A percentile compares a stretch with the other conserved stretches of the same genome.
phyloP scores from a whole-genome alignment of 2,113 vertebrate genomes.

The Plotosus lineatus region DNA sequence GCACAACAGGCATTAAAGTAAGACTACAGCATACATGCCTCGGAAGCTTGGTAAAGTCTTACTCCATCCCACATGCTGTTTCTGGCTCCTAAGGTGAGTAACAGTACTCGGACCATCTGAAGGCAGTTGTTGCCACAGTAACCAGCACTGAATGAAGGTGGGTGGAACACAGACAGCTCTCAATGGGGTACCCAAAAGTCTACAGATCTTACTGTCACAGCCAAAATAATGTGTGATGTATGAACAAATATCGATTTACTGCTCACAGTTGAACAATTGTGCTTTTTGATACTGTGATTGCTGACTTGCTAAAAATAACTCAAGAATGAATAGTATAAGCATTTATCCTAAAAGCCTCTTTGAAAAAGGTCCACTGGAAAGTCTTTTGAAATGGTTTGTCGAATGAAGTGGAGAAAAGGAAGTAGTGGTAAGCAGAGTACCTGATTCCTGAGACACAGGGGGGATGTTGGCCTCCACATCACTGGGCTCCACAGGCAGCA shows the following conservation, averaged over 20 bases:
- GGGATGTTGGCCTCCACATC: conserved; percentile 75
- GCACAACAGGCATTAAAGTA: neutral
- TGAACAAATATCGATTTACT: neutral
- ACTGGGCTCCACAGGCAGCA: conserved; percentile 86
- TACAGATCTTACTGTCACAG: neutral
- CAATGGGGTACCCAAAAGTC: conserved; percentile 37
- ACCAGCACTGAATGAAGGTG: conserved; percentile 54
- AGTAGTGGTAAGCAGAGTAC: conserved; percentile 58
- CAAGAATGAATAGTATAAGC: neutral
- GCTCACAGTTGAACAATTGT: neutral
- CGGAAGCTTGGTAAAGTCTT: neutral
- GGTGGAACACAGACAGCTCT: conserved; percentile 50
- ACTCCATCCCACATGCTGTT: neutral
- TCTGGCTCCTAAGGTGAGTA: conserved; percentile 40
- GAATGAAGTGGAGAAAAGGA: neutral
- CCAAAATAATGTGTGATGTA: conserved; percentile 20
- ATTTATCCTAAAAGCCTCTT: neutral
- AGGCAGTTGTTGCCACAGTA: conserved; percentile 61
- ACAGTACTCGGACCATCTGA: conserved; percentile 44
- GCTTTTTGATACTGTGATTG: neutral
- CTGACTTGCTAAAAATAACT: neutral
- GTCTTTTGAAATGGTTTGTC: neutral
- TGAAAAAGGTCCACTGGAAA: neutral
- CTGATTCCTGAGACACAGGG: conserved; percentile 68
- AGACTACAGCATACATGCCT: neutral